Evolutionary conservation across 2,797 vertebrate genomes (phyloP).

Genomic region (Pteropus rufus): DNA sequence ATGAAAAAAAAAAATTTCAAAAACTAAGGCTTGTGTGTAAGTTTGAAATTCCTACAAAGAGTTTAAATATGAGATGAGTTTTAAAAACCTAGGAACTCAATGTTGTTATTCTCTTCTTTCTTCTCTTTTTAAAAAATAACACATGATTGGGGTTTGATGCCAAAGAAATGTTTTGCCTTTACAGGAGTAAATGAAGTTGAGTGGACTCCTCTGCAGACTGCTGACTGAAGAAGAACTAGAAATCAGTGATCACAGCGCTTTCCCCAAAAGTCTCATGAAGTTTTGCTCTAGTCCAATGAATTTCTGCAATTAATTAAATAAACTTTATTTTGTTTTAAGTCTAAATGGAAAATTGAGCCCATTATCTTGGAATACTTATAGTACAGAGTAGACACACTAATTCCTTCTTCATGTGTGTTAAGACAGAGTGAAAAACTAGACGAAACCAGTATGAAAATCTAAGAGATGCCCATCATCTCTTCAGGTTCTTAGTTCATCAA

Average conservation of each 20-base stretch:
- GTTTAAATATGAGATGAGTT: slow-evolving; percentile 15
- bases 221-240: background rate
- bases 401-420: background rate
- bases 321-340: background rate
- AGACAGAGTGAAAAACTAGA: background rate
- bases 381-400: slow-evolving; percentile 24
- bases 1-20: background rate
- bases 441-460: background rate
- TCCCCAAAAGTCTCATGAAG: background rate
- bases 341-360: slow-evolving; percentile 35
- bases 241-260: background rate
- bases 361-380: slow-evolving; percentile 47
- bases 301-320: slow-evolving; percentile 35
- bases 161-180: background rate
- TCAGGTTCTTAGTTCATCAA: background rate
- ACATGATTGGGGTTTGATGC: background rate
- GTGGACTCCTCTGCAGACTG: background rate
- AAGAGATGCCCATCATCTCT: background rate
- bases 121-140: background rate
- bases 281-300: slow-evolving; percentile 44
- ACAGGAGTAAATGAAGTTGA: background rate
- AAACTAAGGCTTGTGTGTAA: background rate
- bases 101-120: background rate
- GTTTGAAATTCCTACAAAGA: background rate
- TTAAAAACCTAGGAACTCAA: background rate